Conservation (phyloP, 2,888 invertebrate species). For the Taenaris catops region DNA sequence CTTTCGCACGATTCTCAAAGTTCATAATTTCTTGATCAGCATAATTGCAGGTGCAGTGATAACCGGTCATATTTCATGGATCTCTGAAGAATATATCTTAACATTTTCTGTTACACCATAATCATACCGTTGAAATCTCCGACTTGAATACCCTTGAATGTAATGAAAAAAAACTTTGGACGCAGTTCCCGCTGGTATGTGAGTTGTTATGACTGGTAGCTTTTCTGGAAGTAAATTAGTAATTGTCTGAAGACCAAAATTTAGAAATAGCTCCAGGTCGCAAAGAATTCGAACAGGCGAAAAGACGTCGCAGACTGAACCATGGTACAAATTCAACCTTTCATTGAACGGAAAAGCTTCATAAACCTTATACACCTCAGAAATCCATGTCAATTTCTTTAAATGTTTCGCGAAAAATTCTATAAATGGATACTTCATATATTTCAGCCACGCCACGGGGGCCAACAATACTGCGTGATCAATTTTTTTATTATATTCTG, state of each 20-base stretch:
- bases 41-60: no score
- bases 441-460: constrained; percentile 52
- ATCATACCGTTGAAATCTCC: constrained; percentile 54
- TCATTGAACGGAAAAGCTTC: constrained; percentile 46
- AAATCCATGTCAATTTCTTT: constrained; percentile 31
- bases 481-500: constrained; percentile 57
- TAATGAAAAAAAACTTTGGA: constrained; percentile 53
- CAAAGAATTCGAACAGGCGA: constrained; percentile 43
- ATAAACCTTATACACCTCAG: constrained; percentile 41
- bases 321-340: constrained; percentile 39
- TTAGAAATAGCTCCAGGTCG: constrained; percentile 45
- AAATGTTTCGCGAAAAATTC: constrained; percentile 39
- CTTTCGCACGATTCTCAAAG: no score
- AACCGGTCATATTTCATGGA: no score
- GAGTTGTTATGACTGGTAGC: constrained; percentile 52
- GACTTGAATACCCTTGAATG: constrained; percentile 49
- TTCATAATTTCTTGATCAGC: no score
- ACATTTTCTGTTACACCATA: constrained; percentile 41
- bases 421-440: constrained; percentile 46
- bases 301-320: constrained; percentile 39
- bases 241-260: constrained; percentile 46
- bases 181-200: constrained; percentile 57
- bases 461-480: constrained; percentile 55
- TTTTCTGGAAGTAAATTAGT: constrained; percentile 41
- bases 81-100: constrained; percentile 38